Evolutionary conservation across 2,888 invertebrate genomes (phyloP), one percentile per base, ranked within the genome.

Genomic region (Mycalesis mineus): DNA sequence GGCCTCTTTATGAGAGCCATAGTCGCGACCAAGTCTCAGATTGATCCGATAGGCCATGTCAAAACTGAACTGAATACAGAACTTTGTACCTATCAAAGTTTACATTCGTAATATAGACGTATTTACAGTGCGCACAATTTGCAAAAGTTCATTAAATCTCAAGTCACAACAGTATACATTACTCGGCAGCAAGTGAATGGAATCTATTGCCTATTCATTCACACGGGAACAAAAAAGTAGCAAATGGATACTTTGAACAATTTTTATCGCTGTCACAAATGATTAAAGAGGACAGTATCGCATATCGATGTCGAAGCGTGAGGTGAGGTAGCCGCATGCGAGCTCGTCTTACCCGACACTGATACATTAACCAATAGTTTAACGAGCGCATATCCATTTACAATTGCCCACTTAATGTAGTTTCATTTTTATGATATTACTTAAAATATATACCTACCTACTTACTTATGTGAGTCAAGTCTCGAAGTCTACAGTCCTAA

Each of bases 341-440:
- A 74, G 75, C 74, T 88, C 82, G 68, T 51, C 72, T 87, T 84
- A 84, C 86, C 64, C 70, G 85, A 76, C 78, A 82, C 75, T 75
- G 84, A 85, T 85, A 86, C 80, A 82, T 86, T 85, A 79, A 86
- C 88, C 87, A 84, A 88, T 85, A 87, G 84, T 83, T 87, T 85
- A 86, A 80, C 82, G 80, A 75, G 73, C 76, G 74, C 75, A 77
- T 81, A 85, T 88, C 84, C 68, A 63, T 71, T 87, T 87, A 82
- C 86, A 71, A 75, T 75, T 77, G 76, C 69, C 71, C 71, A 67
- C 71, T 76, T 73, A 68, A 73, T 68, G 75, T 78, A 73, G 80
- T 75, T 74, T 63, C 55, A 52, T 50, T 42, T 44, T 36, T 17
- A 7, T 36, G 2, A 36, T 48, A 36, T 36, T 22, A 11, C 33